These are phyloP conservation scores for Cyprinodon tularosa DNA, from an alignment of 2,113 vertebrate species.

Conservation along the genomic window DNA sequence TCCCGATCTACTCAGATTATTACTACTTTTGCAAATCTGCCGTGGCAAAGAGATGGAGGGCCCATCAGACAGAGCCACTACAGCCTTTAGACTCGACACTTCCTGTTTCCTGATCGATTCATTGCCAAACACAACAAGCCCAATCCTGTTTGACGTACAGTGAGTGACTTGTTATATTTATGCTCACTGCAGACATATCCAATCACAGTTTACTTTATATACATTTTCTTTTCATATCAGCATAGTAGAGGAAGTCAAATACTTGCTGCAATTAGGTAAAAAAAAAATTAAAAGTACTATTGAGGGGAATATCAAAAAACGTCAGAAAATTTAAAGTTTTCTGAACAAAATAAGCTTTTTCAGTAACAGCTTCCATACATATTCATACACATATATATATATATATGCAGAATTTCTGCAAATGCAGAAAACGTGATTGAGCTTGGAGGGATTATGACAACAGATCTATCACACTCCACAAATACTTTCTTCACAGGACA, in stretches of 20 bases:
- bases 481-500: too few species aligned
- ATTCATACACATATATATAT: too few species aligned
- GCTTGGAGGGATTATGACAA: too few species aligned
- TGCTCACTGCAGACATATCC: conserved; percentile 23
- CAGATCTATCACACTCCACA: too few species aligned
- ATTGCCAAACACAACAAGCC: conserved; percentile 53
- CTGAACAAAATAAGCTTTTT: too few species aligned
- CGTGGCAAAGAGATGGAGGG: background rate
- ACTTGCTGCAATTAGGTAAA: background rate
- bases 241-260: background rate
- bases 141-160: conserved; percentile 34
- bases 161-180: conserved; percentile 39
- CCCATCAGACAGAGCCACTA: background rate
- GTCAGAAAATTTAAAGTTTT: too few species aligned
- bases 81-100: conserved; percentile 21
- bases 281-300: background rate
- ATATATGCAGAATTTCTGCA: too few species aligned
- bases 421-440: too few species aligned
- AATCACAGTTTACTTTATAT: background rate
- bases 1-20: background rate
- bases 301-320: background rate
- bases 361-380: too few species aligned
- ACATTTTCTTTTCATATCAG: background rate
- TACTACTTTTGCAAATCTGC: background rate
- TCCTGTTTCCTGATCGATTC: conserved; percentile 50